These are phyloP conservation scores for Drosophila busckii DNA, from an alignment of 1,140 invertebrate species.

Conservation along the genomic window DNA sequence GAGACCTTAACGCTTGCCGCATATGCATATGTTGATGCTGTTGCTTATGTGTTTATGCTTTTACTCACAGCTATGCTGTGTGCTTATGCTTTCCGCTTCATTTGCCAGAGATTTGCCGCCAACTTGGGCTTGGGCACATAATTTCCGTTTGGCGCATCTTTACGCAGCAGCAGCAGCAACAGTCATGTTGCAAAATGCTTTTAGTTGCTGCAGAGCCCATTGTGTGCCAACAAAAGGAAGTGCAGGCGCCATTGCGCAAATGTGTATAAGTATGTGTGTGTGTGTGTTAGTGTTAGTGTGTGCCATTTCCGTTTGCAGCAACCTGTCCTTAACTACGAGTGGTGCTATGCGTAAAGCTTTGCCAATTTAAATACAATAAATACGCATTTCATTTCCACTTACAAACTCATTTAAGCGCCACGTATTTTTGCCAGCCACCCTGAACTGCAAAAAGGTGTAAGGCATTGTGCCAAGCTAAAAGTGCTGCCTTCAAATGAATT, in stretches of 20 bases:
- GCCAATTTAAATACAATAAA: conserved; percentile 75
- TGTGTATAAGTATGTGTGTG: too few species aligned
- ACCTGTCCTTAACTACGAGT: conserved; percentile 31
- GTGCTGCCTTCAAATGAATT: conserved; percentile 27
- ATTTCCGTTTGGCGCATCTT: conserved; percentile 62
- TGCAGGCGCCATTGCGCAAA: conserved; percentile 58
- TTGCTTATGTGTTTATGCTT: too few species aligned
- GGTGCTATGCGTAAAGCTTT: conserved; percentile 15
- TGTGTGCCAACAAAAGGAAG: conserved; percentile 43
- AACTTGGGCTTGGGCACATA: conserved; percentile 23
- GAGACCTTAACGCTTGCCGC: conserved; percentile 1
- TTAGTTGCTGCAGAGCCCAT: conserved; percentile 54
- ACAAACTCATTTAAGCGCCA: conserved; percentile 68
- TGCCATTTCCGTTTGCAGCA: conserved; percentile 57
- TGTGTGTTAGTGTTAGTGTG: too few species aligned
- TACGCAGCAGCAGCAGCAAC: conserved; percentile 44
- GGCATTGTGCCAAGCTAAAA: conserved; percentile 49
- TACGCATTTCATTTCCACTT: conserved; percentile 74
- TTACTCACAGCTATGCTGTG: conserved; percentile 20
- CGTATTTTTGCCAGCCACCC: conserved; percentile 55
- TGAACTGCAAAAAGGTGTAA: conserved; percentile 58
- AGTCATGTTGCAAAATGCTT: conserved; percentile 42
- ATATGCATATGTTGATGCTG: conserved; percentile 38
- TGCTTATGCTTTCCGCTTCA: conserved; percentile 63
- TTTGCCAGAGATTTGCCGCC: conserved; percentile 35